These are phyloP conservation scores for Zonitis immaculata DNA, from an alignment of 2,888 invertebrate genomes.

Conservation along the genomic window DNA sequence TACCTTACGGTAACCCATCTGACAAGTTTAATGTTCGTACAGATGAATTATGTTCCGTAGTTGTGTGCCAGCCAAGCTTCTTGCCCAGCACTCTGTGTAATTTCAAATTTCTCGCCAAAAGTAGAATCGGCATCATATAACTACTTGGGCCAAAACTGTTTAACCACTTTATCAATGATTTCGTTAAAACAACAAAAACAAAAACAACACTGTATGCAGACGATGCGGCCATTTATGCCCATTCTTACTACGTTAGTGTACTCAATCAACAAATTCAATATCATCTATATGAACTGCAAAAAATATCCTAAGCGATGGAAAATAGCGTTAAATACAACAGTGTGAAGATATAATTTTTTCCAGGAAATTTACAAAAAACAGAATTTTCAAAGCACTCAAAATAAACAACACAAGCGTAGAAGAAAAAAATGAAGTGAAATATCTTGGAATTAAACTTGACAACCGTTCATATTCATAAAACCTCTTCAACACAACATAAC, in stretches of 20 bases:
- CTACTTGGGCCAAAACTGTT: constrained; percentile 19
- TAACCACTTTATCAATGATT: constrained; percentile 16
- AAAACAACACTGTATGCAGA: constrained; percentile 21
- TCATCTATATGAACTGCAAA: constrained; percentile 8
- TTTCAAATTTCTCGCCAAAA: no score
- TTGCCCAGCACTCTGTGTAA: no score
- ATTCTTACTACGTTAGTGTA: constrained; percentile 7
- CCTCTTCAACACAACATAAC: background rate
- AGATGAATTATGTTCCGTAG: no score
- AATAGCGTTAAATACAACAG: constrained; percentile 13
- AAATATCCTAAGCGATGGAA: constrained; percentile 16
- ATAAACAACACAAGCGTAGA: constrained; percentile 8
- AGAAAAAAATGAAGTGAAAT: constrained; percentile 9
- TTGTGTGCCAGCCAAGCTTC: no score
- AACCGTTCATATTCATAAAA: background rate
- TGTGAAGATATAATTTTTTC: constrained; percentile 19
- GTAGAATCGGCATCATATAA: no score
- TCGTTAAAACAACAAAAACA: constrained; percentile 12
- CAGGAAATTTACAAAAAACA: constrained; percentile 12
- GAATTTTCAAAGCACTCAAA: constrained; percentile 6
- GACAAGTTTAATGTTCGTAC: no score
- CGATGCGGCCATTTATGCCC: constrained; percentile 19
- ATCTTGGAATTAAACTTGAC: constrained; percentile 13
- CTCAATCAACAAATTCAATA: constrained; percentile 9
- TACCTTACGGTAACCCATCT: no score